Evolutionary conservation across 2,888 invertebrate species (phyloP).

Genomic region (Bruchidius siliquastri): DNA sequence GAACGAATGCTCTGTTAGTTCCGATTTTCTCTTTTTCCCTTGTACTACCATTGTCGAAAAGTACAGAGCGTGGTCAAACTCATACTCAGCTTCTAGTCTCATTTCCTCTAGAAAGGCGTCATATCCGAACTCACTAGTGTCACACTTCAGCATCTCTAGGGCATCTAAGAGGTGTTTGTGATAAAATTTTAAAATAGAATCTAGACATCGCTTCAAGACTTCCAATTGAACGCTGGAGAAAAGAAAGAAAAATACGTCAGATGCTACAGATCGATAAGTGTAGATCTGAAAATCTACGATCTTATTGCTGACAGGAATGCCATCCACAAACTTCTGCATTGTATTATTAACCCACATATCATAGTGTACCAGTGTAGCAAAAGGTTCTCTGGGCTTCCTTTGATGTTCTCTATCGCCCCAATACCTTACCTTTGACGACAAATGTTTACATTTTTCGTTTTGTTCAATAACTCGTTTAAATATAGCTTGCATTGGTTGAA

Average conservation of each 20-base stretch:
- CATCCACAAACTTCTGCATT: conserved; percentile 46
- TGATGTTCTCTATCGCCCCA: conserved; percentile 6
- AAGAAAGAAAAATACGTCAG: conserved; percentile 54
- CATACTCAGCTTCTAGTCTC: conserved; percentile 35
- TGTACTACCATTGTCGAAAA: conserved; percentile 33
- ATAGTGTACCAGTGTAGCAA: conserved; percentile 51
- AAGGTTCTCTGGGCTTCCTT: conserved; percentile 27
- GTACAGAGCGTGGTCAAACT: conserved; percentile 44
- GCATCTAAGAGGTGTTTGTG: conserved; percentile 45
- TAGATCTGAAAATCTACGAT: conserved; percentile 57
- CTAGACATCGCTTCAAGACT: conserved; percentile 42
- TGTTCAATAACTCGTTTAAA: conserved; percentile 5
- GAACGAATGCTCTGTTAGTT: conserved; percentile 13
- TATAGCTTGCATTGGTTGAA: background rate
- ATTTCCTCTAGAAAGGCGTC: conserved; percentile 43
- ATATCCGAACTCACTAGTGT: conserved; percentile 38
- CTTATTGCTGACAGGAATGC: conserved; percentile 34
- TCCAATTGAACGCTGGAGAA: conserved; percentile 47
- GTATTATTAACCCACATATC: conserved; percentile 60
- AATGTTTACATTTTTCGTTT: conserved; percentile 3
- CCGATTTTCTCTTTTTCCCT: conserved; percentile 17
- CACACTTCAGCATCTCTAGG: conserved; percentile 34
- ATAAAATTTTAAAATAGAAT: conserved; percentile 49
- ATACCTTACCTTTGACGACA: conserved; percentile 1
- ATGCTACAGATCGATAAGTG: conserved; percentile 48